A percentile compares a stretch with the other conserved stretches of the same genome.
Conservation (phyloP, 1,140 invertebrate species). For the Drosophila neocordata region DNA sequence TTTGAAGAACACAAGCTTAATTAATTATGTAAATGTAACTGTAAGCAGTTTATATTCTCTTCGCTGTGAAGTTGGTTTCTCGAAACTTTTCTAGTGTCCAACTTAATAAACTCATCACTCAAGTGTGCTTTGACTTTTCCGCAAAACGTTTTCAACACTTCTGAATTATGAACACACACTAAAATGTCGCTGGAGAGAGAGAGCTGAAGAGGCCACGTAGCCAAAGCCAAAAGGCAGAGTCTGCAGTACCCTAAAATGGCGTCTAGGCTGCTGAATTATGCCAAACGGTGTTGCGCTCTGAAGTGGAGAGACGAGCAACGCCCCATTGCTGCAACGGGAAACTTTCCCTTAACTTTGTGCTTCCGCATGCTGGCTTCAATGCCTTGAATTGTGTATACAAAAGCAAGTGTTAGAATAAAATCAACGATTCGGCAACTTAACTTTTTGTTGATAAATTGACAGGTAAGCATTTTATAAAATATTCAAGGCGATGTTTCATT, state of each 20-base stretch:
- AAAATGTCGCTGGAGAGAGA: slow-evolving; percentile 40
- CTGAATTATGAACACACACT: slow-evolving; percentile 53
- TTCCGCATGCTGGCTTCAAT: neutral
- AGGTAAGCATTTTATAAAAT: neutral
- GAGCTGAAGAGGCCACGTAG: slow-evolving; percentile 32
- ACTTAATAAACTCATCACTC: slow-evolving; percentile 59
- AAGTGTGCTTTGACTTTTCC: slow-evolving; percentile 52
- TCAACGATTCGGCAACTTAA: neutral
- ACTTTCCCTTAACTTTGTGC: slow-evolving; percentile 45
- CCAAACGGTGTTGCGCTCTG: slow-evolving; percentile 41
- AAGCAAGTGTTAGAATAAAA: slow-evolving; percentile 7
- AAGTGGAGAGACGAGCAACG: slow-evolving; percentile 35
- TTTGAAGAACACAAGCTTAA: slow-evolving; percentile 7
- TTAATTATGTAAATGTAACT: slow-evolving; percentile 18
- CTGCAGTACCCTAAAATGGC: slow-evolving; percentile 28
- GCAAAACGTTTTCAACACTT: slow-evolving; percentile 58
- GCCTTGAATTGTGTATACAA: slow-evolving; percentile 6
- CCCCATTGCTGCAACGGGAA: slow-evolving; percentile 15
- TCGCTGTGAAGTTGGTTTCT: neutral
- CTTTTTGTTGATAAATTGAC: neutral
- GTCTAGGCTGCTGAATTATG: slow-evolving; percentile 52
- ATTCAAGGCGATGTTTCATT: neutral
- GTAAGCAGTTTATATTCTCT: slow-evolving; percentile 11
- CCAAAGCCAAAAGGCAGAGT: slow-evolving; percentile 5
- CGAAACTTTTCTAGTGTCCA: slow-evolving; percentile 22